Base-by-base conservation (phyloP, 2,113 vertebrate species). In the Hymenochirus boettgeri region DNA sequence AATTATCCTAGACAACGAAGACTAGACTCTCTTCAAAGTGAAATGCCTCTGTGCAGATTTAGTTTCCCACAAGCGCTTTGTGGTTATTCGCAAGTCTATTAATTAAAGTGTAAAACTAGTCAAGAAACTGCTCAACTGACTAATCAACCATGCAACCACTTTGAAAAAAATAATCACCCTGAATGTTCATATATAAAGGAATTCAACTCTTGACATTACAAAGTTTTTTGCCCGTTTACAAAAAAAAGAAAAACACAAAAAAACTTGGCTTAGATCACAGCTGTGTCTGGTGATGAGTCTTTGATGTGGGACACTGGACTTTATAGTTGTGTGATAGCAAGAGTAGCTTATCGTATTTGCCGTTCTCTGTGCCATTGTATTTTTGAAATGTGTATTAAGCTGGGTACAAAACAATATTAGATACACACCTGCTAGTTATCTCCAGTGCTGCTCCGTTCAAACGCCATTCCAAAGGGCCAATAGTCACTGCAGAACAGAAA, bases 41-140 rank as follows among this genome's bases (percentile, higher is more conserved):
- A 71, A 67, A 76, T 79, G 84, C 76, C 84, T 88, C 80, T 86
- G 85, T 77, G 82, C 77, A 82, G 80, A 51, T 69, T 88, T 82
- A 39, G 51, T 69, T 74, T 82, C 76, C 80, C 82, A 80, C 65
- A 75, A 81, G 72, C 77, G 75, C 57, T 62, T 81, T 85, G 83
- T 75, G 85, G 78, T 81, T 79, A 78, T 79, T 86, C 79, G 81
- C 79, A 82, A 81, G 77, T 81, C 82, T 82, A 81, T 83, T 87
- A 84, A 83, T 89, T 86, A 86, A 77, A 81, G 83, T 74, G 74
- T 69, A 82, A 80, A 84, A 80, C 31, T 61, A 77, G 72, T 77
- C 75, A 76, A 53, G 72, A 74, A 73, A 78, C 73, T 69, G 61
- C 73, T 79, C 74, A 64, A 73, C 77, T 75, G 74, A 72, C 61